Evolutionary conservation across 2,113 vertebrate genomes (phyloP).

Genomic region (Archocentrus centrarchus): DNA sequence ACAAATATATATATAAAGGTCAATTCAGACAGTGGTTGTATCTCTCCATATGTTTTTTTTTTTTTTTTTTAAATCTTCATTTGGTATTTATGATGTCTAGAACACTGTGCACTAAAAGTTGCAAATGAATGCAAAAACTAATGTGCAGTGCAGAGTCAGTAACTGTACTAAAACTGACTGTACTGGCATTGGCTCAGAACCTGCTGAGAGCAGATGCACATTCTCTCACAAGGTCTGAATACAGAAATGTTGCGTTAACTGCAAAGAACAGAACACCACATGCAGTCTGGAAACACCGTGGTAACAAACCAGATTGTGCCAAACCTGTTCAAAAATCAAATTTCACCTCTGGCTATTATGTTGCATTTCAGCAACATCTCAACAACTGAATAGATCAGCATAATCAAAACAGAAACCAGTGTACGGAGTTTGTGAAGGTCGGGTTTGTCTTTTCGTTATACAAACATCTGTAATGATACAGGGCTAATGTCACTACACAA

Average conservation of each 20-base stretch:
- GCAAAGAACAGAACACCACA: constrained; percentile 23
- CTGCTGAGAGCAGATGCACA: background rate
- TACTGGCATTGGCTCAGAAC: background rate
- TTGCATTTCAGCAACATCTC: constrained; percentile 4
- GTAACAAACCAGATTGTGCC: constrained; percentile 46
- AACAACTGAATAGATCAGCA: constrained; percentile 31
- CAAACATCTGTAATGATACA: constrained; percentile 39
- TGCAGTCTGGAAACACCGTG: constrained; percentile 27
- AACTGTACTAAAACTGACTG: background rate
- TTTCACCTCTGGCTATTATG: constrained; percentile 9
- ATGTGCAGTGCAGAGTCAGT: background rate
- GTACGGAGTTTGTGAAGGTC: constrained; percentile 33
- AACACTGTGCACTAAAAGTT: background rate
- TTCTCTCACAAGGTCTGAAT: background rate
- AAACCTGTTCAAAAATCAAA: constrained; percentile 13
- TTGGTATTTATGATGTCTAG: background rate
- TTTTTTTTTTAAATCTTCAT: background rate
- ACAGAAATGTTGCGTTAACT: background rate
- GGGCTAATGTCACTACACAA: background rate
- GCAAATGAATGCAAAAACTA: background rate
- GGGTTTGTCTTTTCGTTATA: background rate
- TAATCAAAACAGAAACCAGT: constrained; percentile 27
- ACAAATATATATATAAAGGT: no score
- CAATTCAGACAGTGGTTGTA: background rate
- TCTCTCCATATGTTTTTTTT: background rate